Conservation (phyloP, 2,113 vertebrate genomes). For the Eonycteris spelaea region DNA sequence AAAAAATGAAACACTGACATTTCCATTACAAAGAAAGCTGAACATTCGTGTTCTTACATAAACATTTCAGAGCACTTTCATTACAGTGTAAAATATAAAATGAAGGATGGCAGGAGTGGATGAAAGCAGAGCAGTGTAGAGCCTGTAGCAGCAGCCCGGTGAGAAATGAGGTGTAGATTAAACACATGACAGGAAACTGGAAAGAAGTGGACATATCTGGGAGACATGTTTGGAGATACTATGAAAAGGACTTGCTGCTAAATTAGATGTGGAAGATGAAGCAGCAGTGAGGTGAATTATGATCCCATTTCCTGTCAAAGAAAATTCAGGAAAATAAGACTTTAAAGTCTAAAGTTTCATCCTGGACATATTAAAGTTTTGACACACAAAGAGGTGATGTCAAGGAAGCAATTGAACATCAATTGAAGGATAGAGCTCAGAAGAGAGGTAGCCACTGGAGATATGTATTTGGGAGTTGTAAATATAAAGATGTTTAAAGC, state of each 20-base stretch:
- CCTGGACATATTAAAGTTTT: neutral
- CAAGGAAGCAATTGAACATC: neutral
- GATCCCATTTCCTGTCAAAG: neutral
- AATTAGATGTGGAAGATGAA: neutral
- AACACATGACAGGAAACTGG: neutral
- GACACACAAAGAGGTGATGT: neutral
- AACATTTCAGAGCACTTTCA: neutral
- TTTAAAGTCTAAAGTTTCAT: neutral
- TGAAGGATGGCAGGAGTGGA: neutral
- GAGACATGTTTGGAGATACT: neutral
- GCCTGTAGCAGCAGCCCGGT: neutral
- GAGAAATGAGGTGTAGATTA: neutral
- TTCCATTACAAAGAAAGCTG: neutral
- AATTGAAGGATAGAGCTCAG: neutral
- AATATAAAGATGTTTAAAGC: neutral
- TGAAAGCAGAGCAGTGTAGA: neutral
- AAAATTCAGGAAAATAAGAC: neutral
- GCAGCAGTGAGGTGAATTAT: neutral
- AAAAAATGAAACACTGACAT: neutral
- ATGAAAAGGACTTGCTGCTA: neutral
- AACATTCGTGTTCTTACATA: neutral
- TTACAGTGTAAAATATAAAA: neutral
- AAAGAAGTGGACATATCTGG: neutral
- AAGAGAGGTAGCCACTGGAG: neutral
- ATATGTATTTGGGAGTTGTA: neutral